Evolutionary conservation across 2,113 vertebrate species (phyloP), one percentile per base, ranked within the genome.

Genomic region (Holacanthus passer): DNA sequence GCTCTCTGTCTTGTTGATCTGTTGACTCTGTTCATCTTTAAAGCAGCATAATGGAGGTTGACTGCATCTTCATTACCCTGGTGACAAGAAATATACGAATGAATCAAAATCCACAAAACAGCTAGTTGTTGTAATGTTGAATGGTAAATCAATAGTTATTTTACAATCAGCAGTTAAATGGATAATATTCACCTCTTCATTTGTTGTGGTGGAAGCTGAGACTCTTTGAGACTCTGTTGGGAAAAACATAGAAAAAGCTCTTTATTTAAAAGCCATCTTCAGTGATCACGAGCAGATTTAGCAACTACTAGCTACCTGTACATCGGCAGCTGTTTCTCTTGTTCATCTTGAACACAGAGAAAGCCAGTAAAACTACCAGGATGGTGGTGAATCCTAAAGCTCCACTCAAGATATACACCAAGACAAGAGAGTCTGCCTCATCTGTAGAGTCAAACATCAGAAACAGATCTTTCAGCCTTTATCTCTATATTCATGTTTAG

Each of bases 361-460:
- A 39, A 64, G 45, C 22, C 56, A 85, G 53, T 9, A 81, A 19
- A 53, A 56, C 29, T 2, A n/a, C 58, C 17, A 88, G 2, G 27
- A 79, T 20, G 0, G 19, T 56, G 68, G 50, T 53, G 29, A 91
- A 53, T 5, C 11, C 27, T 66, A 87, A 55, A 4, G 77, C 82
- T 60, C 29, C 87, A 27, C 69, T 79, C 58, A 87, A 24, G n/a
- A 76, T 4, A 53, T 63, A 32, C 47, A 84, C 32, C 29, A 67
- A 31, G 47, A 11, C 7, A 0, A 5, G 31, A 37, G 9, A 20
- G 13, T 50, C 9, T 0, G 1, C 7, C 37, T 52, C 5, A 12
- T 48, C 72, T 84, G 41, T 32, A 62, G 1, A 74, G 65, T 3
- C 47, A 72, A 17, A 39, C 16, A 66, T n/a, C 10, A 31, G 31